Percentiles rank a stretch among this genome's conserved stretches.
Evolutionary conservation across 1,140 invertebrate genomes (phyloP).

Genomic region (Thaumatotibia leucotreta): DNA sequence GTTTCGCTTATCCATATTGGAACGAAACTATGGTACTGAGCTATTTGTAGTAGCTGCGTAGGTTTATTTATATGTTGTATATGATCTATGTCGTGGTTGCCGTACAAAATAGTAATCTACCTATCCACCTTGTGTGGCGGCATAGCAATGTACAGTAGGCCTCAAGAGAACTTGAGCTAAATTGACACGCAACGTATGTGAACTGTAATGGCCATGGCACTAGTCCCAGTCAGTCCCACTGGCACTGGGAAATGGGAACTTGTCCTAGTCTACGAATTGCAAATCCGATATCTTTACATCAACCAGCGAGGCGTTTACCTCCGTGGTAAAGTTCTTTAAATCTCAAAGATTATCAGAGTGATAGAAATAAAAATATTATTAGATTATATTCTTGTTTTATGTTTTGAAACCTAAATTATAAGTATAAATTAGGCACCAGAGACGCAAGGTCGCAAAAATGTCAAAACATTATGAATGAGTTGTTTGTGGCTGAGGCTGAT

Average conservation of each 20-base stretch:
- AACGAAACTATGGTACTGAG: slow-evolving; percentile 1
- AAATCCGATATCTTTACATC: no score
- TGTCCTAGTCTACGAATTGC: neutral
- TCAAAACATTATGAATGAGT: no score
- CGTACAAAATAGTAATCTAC: neutral
- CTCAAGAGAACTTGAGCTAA: neutral
- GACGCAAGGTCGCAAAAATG: no score
- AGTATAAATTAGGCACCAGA: no score
- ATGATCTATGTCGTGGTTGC: neutral
- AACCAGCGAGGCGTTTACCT: neutral
- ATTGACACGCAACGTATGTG: neutral
- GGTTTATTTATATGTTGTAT: neutral
- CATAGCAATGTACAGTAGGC: neutral
- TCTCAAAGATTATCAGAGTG: no score
- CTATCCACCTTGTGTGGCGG: no score
- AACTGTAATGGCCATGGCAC: neutral
- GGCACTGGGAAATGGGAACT: neutral
- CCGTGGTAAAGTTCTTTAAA: no score
- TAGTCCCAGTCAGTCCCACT: neutral
- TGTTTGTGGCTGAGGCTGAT: no score
- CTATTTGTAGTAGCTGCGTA: neutral
- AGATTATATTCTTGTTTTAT: neutral
- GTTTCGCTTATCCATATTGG: slow-evolving; percentile 1
- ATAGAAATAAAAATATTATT: no score
- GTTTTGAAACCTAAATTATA: no score